A percentile compares a stretch with the other conserved stretches of the same genome.
phyloP scores from a whole-genome alignment of 2,888 invertebrate species.

The Rotaria magnacalcarata region DNA sequence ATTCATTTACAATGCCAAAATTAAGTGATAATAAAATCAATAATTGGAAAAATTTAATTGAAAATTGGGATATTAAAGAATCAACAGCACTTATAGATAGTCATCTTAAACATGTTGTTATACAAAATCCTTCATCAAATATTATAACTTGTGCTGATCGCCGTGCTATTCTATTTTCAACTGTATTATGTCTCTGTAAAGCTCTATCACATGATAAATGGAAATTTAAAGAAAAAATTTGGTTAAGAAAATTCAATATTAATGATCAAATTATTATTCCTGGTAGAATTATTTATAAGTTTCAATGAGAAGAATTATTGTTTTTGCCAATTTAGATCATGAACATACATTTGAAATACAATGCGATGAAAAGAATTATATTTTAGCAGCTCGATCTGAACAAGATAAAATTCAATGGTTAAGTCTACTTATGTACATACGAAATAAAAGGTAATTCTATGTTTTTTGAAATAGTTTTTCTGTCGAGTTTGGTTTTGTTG shows the following conservation, averaged over 20 bases:
- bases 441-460: conserved; percentile 5
- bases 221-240: conserved; percentile 27
- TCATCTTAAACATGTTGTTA: not conserved
- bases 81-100: not conserved
- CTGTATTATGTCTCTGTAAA: not conserved
- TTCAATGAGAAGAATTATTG: too few species aligned
- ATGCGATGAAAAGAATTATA: not conserved
- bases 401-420: not conserved
- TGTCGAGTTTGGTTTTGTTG: too few species aligned
- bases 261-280: not conserved
- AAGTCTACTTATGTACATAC: not conserved
- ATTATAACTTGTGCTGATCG: not conserved
- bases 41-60: conserved; percentile 19
- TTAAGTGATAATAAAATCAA: not conserved
- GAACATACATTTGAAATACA: conserved; percentile 19
- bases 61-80: conserved; percentile 22
- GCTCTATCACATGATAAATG: not conserved
- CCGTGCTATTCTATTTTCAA: not conserved
- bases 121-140: not conserved
- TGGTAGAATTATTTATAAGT: not conserved
- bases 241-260: conserved; percentile 28
- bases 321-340: not conserved
- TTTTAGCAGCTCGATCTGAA: not conserved
- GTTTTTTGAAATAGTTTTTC: too few species aligned
- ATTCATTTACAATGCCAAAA: conserved; percentile 26